phyloP scores from a whole-genome alignment of 2,113 vertebrate genomes.

The Osmerus mordax region DNA sequence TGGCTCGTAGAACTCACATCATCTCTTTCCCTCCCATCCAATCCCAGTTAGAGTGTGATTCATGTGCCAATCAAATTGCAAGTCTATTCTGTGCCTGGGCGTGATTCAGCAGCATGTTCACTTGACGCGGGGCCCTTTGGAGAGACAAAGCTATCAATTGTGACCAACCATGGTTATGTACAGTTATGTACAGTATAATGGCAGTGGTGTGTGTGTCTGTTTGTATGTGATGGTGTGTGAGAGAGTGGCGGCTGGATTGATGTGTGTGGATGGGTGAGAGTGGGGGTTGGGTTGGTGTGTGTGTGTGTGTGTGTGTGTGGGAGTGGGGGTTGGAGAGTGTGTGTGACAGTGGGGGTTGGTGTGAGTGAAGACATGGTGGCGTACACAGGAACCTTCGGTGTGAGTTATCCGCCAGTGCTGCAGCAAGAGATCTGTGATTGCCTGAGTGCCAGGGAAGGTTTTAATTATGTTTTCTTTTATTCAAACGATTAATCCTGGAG shows the following conservation, averaged over 20 bases:
- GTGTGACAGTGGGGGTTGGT: constrained; percentile 10
- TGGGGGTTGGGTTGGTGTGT: neutral
- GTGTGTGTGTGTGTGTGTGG: neutral
- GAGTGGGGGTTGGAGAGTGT: neutral
- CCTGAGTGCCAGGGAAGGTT: constrained; percentile 49
- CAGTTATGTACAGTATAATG: constrained; percentile 23
- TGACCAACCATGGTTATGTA: constrained; percentile 8
- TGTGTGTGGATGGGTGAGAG: no score
- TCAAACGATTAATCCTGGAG: constrained; percentile 60
- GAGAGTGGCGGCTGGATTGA: no score
- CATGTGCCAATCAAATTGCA: constrained; percentile 49
- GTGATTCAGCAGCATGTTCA: constrained; percentile 2
- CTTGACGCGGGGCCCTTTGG: constrained; percentile 35
- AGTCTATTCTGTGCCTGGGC: constrained; percentile 11
- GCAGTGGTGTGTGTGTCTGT: neutral
- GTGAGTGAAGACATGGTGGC: neutral
- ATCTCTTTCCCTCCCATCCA: constrained; percentile 19
- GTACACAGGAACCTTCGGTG: neutral
- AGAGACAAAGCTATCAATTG: constrained; percentile 55
- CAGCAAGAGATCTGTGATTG: constrained; percentile 28
- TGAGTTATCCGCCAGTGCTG: constrained; percentile 4
- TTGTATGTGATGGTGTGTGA: neutral
- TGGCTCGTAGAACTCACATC: constrained; percentile 16
- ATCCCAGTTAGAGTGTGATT: constrained; percentile 53
- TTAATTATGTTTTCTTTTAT: constrained; percentile 67